Conservation (phyloP, 2,797 vertebrate genomes). For the Phrynocephalus forsythii region DNA sequence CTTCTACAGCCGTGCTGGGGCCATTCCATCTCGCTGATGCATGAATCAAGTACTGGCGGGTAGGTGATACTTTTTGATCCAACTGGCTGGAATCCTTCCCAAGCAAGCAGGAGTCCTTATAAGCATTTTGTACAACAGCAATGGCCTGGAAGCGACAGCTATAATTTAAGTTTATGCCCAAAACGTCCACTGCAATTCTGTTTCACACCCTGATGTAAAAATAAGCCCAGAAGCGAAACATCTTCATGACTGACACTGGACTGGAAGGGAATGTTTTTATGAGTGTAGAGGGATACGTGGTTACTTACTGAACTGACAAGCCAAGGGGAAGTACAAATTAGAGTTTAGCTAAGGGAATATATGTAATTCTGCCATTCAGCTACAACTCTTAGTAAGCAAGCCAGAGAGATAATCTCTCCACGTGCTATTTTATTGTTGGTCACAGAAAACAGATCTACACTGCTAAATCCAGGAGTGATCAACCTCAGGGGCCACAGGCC, state of each 20-base stretch:
- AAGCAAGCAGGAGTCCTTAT: slow-evolving; percentile 53
- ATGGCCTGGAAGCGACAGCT: slow-evolving; percentile 59
- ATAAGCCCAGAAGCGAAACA: slow-evolving; percentile 34
- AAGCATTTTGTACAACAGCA: slow-evolving; percentile 41
- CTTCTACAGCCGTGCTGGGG: slow-evolving; percentile 52
- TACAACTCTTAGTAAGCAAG: too few species aligned
- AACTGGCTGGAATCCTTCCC: slow-evolving; percentile 67
- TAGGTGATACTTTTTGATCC: slow-evolving; percentile 62
- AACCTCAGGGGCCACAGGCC: too few species aligned
- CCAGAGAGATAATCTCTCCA: too few species aligned
- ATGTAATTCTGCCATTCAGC: too few species aligned
- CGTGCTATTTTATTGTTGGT: too few species aligned
- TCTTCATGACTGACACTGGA: slow-evolving; percentile 34
- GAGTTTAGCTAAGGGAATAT: not conserved
- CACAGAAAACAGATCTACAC: too few species aligned
- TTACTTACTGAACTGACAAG: not conserved
- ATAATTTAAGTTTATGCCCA: slow-evolving; percentile 47
- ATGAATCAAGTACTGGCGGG: slow-evolving; percentile 44
- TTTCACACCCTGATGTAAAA: slow-evolving; percentile 14
- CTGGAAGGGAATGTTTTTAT: slow-evolving; percentile 30
- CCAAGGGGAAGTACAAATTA: not conserved
- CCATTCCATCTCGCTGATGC: slow-evolving; percentile 64
- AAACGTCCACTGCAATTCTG: slow-evolving; percentile 50
- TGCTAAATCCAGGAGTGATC: too few species aligned
- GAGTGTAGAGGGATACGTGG: not conserved